phyloP scores from a whole-genome alignment of 2,888 invertebrate genomes.

The Brachyptera risi region DNA sequence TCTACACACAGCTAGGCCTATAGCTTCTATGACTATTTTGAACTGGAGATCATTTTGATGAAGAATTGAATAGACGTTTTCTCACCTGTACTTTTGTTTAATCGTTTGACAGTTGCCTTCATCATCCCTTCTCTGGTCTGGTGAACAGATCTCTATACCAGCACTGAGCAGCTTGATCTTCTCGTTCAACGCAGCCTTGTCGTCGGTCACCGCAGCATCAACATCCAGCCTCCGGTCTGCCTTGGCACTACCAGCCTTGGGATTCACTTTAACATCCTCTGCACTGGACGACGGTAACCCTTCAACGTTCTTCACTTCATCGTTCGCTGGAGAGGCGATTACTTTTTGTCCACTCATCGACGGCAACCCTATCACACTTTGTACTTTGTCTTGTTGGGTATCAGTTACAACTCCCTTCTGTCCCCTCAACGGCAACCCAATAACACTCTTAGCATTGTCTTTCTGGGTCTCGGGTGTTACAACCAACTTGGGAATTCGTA shows the following conservation, averaged over 20 bases:
- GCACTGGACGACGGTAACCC: not conserved
- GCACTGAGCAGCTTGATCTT: not conserved
- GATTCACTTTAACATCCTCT: not conserved
- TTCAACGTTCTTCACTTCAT: not conserved
- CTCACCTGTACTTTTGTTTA: not conserved
- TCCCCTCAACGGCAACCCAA: too few relatives aligned
- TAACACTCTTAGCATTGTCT: too few relatives aligned
- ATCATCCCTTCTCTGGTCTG: not conserved
- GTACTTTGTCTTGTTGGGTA: too few relatives aligned
- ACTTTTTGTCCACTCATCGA: not conserved
- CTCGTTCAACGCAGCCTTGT: not conserved
- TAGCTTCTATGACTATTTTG: too few relatives aligned
- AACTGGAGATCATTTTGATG: too few relatives aligned
- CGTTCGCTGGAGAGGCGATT: not conserved
- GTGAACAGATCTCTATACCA: conserved; percentile 9
- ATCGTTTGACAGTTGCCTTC: conserved; percentile 9
- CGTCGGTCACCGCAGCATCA: not conserved
- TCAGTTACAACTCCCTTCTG: too few relatives aligned
- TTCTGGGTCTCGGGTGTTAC: too few relatives aligned
- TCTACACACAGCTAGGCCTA: too few relatives aligned
- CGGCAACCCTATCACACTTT: too few relatives aligned
- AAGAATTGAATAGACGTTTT: too few relatives aligned
- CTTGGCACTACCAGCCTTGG: not conserved
- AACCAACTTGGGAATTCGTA: too few relatives aligned
- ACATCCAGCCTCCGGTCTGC: not conserved